Evolutionary conservation across 1,140 invertebrate genomes (phyloP).

Genomic region (Camponotus pennsylvanicus): DNA sequence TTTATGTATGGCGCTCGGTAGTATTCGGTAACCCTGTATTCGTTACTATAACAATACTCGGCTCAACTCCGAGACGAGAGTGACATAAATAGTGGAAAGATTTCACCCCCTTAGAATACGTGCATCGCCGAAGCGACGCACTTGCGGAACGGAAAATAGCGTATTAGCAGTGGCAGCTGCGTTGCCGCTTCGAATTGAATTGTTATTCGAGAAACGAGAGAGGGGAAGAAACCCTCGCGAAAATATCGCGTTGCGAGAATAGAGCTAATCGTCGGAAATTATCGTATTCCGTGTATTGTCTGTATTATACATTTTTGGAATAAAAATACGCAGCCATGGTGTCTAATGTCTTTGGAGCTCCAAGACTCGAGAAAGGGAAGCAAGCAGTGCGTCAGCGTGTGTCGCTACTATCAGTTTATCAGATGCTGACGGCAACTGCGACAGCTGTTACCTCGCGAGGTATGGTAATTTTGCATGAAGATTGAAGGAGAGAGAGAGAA

Average conservation of each 20-base stretch:
- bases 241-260: constrained; percentile 18
- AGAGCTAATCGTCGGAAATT: constrained; percentile 32
- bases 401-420: constrained; percentile 85
- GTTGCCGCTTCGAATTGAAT: constrained; percentile 30
- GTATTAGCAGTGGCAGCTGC: constrained; percentile 53
- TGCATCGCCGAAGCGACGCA: constrained; percentile 1
- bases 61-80: neutral
- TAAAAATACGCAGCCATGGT: constrained; percentile 13
- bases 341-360: constrained; percentile 1
- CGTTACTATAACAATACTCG: neutral
- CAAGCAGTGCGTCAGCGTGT: constrained; percentile 59
- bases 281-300: constrained; percentile 14
- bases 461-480: constrained; percentile 83
- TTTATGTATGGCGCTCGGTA: neutral
- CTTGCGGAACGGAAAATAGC: constrained; percentile 44
- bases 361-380: neutral
- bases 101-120: neutral
- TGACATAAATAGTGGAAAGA: constrained; percentile 25
- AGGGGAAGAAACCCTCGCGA: constrained; percentile 4
- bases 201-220: constrained; percentile 54
- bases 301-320: neutral
- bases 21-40: neutral
- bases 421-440: constrained; percentile 78
- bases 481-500: neutral
- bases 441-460: constrained; percentile 82